A percentile compares a stretch with the other conserved stretches of the same genome.
Evolutionary conservation across 1,140 invertebrate species (phyloP).

Genomic region (Cryptotermes secundus): DNA sequence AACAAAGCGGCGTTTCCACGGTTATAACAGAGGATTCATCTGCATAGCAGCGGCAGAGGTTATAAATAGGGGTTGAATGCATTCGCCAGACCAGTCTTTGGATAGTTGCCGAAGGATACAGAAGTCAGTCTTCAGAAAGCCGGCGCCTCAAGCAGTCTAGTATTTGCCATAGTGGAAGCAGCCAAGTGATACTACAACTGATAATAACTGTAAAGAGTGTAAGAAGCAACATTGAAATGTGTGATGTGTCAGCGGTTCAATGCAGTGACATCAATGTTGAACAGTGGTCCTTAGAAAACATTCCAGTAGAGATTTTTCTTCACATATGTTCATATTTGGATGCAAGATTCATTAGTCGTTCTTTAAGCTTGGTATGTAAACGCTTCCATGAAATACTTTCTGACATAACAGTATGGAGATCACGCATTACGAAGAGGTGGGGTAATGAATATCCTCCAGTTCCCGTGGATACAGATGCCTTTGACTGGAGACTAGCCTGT

Average conservation of each 20-base stretch:
- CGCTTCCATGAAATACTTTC: slow-evolving; percentile 47
- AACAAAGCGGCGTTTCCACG: too few species aligned
- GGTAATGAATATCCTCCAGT: slow-evolving; percentile 44
- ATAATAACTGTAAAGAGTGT: too few species aligned
- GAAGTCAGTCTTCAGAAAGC: too few species aligned
- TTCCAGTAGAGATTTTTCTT: slow-evolving; percentile 37
- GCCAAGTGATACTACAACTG: too few species aligned
- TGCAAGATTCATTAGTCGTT: slow-evolving; percentile 44
- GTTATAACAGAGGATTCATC: too few species aligned
- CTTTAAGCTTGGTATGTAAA: slow-evolving; percentile 46
- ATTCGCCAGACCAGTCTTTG: too few species aligned
- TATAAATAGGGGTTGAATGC: too few species aligned
- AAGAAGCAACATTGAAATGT: not conserved
- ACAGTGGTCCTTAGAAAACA: not conserved
- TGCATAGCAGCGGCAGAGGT: too few species aligned
- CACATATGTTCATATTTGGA: slow-evolving; percentile 48
- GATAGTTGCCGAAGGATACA: too few species aligned
- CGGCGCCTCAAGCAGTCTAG: too few species aligned
- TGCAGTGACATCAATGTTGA: not conserved
- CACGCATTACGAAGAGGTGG: slow-evolving; percentile 45
- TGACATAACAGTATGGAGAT: slow-evolving; percentile 48
- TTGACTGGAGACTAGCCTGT: slow-evolving; percentile 49
- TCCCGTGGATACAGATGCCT: slow-evolving; percentile 43
- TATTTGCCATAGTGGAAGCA: too few species aligned
- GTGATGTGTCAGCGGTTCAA: not conserved